Base-by-base conservation (phyloP, 2,797 vertebrate species). In the Pseudocheirus occidentalis region DNA sequence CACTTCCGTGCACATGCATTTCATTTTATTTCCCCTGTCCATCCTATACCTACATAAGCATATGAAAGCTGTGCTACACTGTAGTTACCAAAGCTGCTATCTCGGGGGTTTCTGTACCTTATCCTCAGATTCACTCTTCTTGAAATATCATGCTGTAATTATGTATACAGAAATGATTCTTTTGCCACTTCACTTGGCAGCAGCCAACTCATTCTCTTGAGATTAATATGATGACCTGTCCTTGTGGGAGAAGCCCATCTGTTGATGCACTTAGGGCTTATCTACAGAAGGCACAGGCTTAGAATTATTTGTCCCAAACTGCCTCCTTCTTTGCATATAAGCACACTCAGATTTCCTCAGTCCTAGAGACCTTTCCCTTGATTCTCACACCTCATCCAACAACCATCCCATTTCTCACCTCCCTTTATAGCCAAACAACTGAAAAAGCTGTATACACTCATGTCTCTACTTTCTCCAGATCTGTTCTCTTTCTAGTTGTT, bases 101-200 rank as follows among this genome's bases (percentile, higher is more conserved):
- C 96, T 97, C 81, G 73, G 96, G 90, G 97, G 96, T 98, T 97
- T 95, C 96, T 96, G 96, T 96, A 87, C 97, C 94, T 97, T 90
- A 93, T 97, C 93, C 95, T 98, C 97, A 95, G 96, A 97, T 97
- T 97, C 96, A 96, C 96, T 98, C 94, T 54, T 98, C 97, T 97
- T 95, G 94, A 98, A 98, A 98, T 98, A 98, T 97, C 97, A 98
- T 96, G 96, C 97, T 98, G 98, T 98, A 98, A 98, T 97, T 98
- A 98, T 98, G 97, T 98, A 96, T 97, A 98, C 98, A 98, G 96
- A 96, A 98, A 98, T 97, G 96, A 97, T 96, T 98, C 98, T 97
- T 97, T 95, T 98, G 97, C 96, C 97, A 97, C 98, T 98, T 97
- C 96, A 98, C 97, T 97, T 96, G 97, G 98, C 94, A 97, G 95